phyloP scores from a whole-genome alignment of 2,113 vertebrate species.

The Martes martes region DNA sequence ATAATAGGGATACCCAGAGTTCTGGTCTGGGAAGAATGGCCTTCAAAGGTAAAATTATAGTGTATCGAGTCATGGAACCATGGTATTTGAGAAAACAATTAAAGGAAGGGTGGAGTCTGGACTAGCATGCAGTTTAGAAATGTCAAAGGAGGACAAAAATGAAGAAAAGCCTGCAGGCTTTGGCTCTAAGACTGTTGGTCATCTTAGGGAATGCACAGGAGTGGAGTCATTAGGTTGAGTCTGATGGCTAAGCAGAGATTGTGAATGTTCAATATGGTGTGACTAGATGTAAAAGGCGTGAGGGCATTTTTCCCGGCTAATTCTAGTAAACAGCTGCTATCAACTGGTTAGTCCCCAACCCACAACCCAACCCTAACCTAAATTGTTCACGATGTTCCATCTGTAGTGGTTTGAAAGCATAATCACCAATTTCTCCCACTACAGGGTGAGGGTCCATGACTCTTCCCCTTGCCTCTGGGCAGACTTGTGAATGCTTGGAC shows the following conservation, averaged over 20 bases:
- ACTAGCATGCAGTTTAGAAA: background rate
- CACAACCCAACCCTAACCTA: background rate
- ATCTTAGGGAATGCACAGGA: background rate
- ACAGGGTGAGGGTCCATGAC: background rate
- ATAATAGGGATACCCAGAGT: background rate
- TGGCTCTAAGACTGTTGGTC: background rate
- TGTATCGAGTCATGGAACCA: background rate
- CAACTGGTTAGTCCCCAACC: background rate
- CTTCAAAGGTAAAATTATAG: background rate
- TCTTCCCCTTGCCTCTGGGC: background rate
- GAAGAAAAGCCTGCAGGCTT: background rate
- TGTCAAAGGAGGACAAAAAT: background rate
- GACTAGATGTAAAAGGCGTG: background rate
- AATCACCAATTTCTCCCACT: background rate
- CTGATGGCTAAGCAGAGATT: background rate
- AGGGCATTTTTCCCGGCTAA: background rate
- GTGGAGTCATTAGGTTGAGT: background rate
- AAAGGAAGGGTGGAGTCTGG: background rate
- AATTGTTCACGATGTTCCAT: background rate
- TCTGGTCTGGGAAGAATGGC: background rate
- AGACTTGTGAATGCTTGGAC: background rate
- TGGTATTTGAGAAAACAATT: background rate
- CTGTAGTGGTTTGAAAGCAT: background rate
- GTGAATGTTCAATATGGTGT: accelerated
- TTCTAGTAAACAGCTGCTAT: background rate